Percentiles rank a stretch among this genome's conserved stretches.
Evolutionary conservation across 1,140 invertebrate species (phyloP).

Genomic region (Sitodiplosis mosellana): DNA sequence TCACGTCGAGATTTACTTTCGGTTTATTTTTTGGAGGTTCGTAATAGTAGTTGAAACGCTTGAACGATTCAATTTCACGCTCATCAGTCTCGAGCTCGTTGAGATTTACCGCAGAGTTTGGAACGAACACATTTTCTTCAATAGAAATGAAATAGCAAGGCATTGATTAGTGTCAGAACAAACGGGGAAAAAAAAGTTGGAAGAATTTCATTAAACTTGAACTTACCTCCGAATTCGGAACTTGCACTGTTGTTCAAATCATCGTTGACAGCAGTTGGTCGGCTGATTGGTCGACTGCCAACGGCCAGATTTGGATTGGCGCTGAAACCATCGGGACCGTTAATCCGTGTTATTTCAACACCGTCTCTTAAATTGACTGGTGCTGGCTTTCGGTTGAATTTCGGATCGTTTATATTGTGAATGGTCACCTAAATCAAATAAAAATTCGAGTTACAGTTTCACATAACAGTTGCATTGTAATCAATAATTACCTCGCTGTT

Average conservation of each 20-base stretch:
- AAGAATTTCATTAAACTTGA: background rate
- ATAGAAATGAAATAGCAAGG: conserved; percentile 1
- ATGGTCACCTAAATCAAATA: conserved; percentile 33
- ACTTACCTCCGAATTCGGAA: conserved; percentile 15
- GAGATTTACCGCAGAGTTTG: conserved; percentile 20
- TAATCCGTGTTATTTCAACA: conserved; percentile 24
- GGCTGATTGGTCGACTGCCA: conserved; percentile 7
- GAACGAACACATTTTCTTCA: conserved; percentile 14
- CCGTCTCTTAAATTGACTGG: conserved; percentile 18
- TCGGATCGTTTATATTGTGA: conserved; percentile 34
- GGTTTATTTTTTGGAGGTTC: conserved; percentile 23
- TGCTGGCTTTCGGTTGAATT: conserved; percentile 27
- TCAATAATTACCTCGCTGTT: conserved; percentile 28
- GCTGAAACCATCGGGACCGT: conserved; percentile 9
- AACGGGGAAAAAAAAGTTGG: conserved; percentile 17
- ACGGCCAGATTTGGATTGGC: conserved; percentile 9
- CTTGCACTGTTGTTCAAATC: conserved; percentile 14
- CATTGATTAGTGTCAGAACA: no score
- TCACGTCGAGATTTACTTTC: conserved; percentile 4
- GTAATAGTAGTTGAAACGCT: conserved; percentile 25
- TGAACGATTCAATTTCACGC: conserved; percentile 25
- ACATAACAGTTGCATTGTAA: no score
- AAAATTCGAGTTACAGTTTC: conserved; percentile 1
- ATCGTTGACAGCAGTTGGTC: conserved; percentile 4
- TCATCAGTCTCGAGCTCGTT: conserved; percentile 21